Evolutionary conservation across 2,888 invertebrate species (phyloP), one percentile per base, ranked within the genome.

Genomic region (Pristionchus maxplancki): DNA sequence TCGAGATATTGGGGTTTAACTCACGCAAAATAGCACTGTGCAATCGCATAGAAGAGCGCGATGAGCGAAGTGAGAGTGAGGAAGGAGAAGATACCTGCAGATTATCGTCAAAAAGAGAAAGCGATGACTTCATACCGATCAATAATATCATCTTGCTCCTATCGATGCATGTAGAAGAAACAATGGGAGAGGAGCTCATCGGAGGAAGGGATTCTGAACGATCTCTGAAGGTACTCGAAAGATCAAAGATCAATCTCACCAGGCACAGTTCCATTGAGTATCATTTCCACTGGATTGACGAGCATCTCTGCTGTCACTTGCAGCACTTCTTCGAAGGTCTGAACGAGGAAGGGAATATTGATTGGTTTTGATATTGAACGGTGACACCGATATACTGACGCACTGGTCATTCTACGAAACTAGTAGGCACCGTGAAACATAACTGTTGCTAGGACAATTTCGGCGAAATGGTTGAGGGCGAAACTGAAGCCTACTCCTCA

Each of bases 271-370:
- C 85, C 85, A 44, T 85, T 85, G 37, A 85, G 28, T 24, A 44
- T 17, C 62, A 28, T 85, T 17, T 85, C 85, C 28, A 58, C 64
- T 28, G 58, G 85, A 15, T 34, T 64, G 24, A 85, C 85, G 40
- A 85, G 40, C 85, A 85, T 85, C 85, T 85, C 85, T 53, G 85
- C 85, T 9, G 85, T 85, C 28, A 85, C 85, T 85, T 85, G 58
- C 5, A 64, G 31, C 2, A 85, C 31, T 20, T 85, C 85, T 4
- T 85, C 85, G 64, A 85, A 85, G 17, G 58, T 17, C 85, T 85
- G 24, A 31, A 83, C 8, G 24, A 24, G 53, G 53, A 17, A 24
- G 2, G n/a, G 24, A 58, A 24, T 58, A 24, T 4, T 58, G 4
- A 71, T 24, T 71, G 37, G 31, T 64, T 11, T n/a, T 50, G 4